These are phyloP conservation scores for Henricia sp. DNA, from an alignment of 53 echinoderm and acorn worm genomes.

Conservation along the genomic window DNA sequence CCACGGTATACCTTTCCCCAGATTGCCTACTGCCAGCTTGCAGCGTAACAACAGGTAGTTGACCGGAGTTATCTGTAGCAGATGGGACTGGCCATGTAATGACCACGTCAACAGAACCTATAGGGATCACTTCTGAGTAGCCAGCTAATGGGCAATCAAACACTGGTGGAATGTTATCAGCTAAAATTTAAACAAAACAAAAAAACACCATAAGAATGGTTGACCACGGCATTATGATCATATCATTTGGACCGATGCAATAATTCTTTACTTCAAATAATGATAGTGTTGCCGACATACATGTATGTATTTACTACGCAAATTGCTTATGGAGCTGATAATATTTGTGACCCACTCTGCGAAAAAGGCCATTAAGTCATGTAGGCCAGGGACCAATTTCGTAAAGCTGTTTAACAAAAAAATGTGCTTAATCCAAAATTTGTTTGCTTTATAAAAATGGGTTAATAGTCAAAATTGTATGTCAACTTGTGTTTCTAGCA, in stretches of 20 bases:
- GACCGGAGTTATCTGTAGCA: constrained; percentile 15
- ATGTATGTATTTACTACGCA: no score
- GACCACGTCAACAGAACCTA: not conserved
- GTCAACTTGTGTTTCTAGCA: no score
- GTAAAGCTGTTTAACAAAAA: no score
- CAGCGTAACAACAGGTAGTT: not conserved
- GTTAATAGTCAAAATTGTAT: no score
- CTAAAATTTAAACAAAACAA: constrained; percentile 22
- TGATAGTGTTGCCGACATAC: no score
- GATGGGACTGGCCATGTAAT: not conserved
- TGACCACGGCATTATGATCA: not conserved
- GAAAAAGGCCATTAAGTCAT: no score
- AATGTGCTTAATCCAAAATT: no score
- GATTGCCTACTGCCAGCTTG: not conserved
- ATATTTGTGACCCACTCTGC: not conserved
- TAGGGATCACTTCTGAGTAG: not conserved
- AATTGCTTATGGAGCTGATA: not conserved
- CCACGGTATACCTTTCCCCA: not conserved
- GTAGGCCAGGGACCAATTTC: no score
- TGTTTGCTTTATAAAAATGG: no score
- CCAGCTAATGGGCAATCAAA: constrained; percentile 4
- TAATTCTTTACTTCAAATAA: not conserved
- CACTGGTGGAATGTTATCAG: constrained; percentile 44
- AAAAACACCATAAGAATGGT: not conserved
- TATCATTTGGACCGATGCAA: no score